Evolutionary conservation across 2,113 vertebrate genomes (phyloP), one percentile per base, ranked within the genome.

Genomic region (Ciconia boyciana): DNA sequence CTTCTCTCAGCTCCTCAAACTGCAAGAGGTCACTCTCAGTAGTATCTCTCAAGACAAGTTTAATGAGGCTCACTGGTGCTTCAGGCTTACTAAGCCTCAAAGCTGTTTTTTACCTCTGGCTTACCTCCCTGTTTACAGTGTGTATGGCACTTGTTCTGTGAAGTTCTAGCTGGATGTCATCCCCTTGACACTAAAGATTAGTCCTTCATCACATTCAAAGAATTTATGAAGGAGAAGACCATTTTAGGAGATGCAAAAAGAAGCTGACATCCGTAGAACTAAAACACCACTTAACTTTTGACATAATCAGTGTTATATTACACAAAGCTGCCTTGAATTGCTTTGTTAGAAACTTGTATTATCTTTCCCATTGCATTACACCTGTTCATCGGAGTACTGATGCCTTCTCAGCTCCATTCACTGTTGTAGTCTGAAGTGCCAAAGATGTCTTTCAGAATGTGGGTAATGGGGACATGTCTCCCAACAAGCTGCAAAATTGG

Each of bases 341-440:
- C 29, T 89, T 77, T 84, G 15, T 57, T 46, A 88, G 69, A 76
- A 90, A 61, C 26, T 68, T 44, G 16, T 26, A 66, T 15, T 41
- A 0, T 41, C 26, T 44, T 71, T 91, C 32, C 29, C 18, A 65
- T 57, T 48, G 66, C 4, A 5, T 34, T 57, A 31, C 0, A 2
- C 49, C 49, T 66, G 12, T 34, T 75, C 22, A 41, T 54, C 11
- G 1, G 20, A 41, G 21, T 64, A 34, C 9, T 0, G 0, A 9
- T 28, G 15, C 17, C 32, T 74, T 70, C 64, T 43, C 68, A 46
- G 34, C 28, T 81, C 43, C 12, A 3, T 43, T 93, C 54, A 9
- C 17, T 83, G 17, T 10, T 68, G 54, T 9, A 83, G 29, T 29
- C 48, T 43, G 29, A 71, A 55, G 14, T 11, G 16, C 4, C 31